Evolutionary conservation across 2,888 invertebrate genomes (phyloP), one percentile per base, ranked within the genome.

Genomic region (Plusia festucae): DNA sequence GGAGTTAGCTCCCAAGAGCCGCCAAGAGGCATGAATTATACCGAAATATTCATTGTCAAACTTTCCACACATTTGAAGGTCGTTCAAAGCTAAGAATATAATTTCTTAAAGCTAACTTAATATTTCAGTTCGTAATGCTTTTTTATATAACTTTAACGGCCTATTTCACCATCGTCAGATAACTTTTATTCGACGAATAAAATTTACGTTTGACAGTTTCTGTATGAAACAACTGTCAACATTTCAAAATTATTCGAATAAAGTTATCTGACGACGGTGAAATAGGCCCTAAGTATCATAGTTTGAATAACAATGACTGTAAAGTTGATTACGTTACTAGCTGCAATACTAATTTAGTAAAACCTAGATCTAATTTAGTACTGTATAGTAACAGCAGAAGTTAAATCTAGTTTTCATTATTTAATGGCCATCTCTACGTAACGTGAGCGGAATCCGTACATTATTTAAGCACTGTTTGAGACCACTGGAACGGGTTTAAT

Each of bases 391-490:
- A 40, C n/a, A 6, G 15, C 40, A n/a, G n/a, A n/a, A 40, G 40
- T 40, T 40, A n/a, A 40, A 40, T 40, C 40, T n/a, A 40, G 40
- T 40, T 40, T 40, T 40, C 40, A 40, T 40, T 40, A 40, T 40
- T 40, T 40, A 40, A 40, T 40, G n/a, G 40, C 40, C n/a, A 40
- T 40, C 40, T 34, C 32, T 2, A 15, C n/a, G 6, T 40, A 40
- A 40, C n/a, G 40, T 40, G 40, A 40, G n/a, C n/a, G 6, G n/a
- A 40, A 40, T 40, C 40, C 40, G 40, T 40, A n/a, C n/a, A 40
- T 40, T 40, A 40, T 40, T 40, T 5, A 40, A n/a, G 40, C 40
- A 40, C 40, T 40, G n/a, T 40, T n/a, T 40, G 40, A 40, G 40
- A 40, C n/a, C n/a, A 40, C n/a, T 40, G 13, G 13, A 40, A 40